These are phyloP conservation scores for Malurus splendens DNA, from an alignment of 2,797 vertebrate genomes.

Conservation along the genomic window DNA sequence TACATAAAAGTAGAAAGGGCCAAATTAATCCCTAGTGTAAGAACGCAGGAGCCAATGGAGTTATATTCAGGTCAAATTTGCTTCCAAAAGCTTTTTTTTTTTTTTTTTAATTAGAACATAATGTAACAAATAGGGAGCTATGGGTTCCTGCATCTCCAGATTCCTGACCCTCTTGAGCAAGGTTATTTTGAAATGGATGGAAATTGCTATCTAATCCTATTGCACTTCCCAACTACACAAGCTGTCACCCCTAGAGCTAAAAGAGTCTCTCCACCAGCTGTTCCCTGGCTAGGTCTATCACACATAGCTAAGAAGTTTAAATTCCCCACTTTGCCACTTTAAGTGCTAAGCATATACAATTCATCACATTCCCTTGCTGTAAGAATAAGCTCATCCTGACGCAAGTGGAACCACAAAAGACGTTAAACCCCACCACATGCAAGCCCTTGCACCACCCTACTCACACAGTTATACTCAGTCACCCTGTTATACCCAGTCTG, in stretches of 20 bases:
- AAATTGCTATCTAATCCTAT: slow-evolving; percentile 18
- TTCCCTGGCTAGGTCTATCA: neutral
- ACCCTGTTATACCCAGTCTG: neutral
- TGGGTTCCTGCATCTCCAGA: neutral
- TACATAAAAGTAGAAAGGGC: slow-evolving; percentile 61
- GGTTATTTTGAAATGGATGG: slow-evolving; percentile 15
- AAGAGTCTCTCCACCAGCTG: slow-evolving; percentile 37
- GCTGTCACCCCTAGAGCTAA: slow-evolving; percentile 29
- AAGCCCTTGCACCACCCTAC: neutral
- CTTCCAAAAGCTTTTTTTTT: slow-evolving; percentile 14
- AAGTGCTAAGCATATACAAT: neutral
- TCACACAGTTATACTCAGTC: neutral
- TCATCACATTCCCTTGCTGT: neutral
- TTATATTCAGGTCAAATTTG: slow-evolving; percentile 54
- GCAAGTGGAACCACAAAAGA: neutral
- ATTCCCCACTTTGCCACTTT: slow-evolving; percentile 4
- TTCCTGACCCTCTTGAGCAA: slow-evolving; percentile 17
- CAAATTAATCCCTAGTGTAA: slow-evolving; percentile 57
- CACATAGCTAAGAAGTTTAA: slow-evolving; percentile 26
- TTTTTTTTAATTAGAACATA: slow-evolving; percentile 29
- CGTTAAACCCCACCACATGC: neutral
- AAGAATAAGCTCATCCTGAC: neutral
- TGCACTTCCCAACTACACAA: slow-evolving; percentile 16
- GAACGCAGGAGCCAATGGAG: slow-evolving; percentile 3
- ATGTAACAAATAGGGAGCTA: neutral